Evolutionary conservation across 2,888 invertebrate genomes (phyloP).

Genomic region (Cremastinae sp.): DNA sequence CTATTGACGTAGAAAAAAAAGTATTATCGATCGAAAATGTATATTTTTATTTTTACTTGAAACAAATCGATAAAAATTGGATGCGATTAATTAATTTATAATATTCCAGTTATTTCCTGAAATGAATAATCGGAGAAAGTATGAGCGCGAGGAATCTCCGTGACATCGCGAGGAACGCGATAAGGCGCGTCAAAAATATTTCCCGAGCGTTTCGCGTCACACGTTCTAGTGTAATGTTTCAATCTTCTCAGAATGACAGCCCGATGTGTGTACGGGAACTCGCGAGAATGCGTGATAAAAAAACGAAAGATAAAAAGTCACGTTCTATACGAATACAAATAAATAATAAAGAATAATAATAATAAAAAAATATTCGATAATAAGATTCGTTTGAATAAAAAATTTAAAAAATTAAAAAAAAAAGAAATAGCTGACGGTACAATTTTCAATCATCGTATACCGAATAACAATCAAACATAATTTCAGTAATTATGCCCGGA

Average conservation of each 20-base stretch:
- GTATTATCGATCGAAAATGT: no score
- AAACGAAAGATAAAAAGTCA: not conserved
- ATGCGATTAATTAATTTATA: not conserved
- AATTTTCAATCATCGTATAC: slow-evolving; percentile 8
- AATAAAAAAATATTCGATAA: no score
- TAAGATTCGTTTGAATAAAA: no score
- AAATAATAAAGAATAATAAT: not conserved
- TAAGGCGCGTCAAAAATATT: slow-evolving; percentile 37
- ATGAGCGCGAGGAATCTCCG: not conserved
- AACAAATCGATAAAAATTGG: no score
- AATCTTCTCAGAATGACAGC: slow-evolving; percentile 30
- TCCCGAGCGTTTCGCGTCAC: slow-evolving; percentile 3
- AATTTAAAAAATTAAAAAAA: slow-evolving; percentile 8
- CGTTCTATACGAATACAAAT: not conserved
- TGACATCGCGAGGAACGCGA: slow-evolving; percentile 28
- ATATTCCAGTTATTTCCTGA: not conserved
- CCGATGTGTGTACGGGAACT: not conserved
- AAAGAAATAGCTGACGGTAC: slow-evolving; percentile 6
- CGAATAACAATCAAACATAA: slow-evolving; percentile 22
- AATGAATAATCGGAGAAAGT: not conserved
- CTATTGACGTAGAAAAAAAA: no score
- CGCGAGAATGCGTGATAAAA: slow-evolving; percentile 1
- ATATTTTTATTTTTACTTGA: no score
- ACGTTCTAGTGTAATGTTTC: slow-evolving; percentile 31
- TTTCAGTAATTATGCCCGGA: slow-evolving; percentile 6